These are phyloP conservation scores for Papio anubis DNA, from an alignment of 2,113 vertebrate species.

Conservation along the genomic window DNA sequence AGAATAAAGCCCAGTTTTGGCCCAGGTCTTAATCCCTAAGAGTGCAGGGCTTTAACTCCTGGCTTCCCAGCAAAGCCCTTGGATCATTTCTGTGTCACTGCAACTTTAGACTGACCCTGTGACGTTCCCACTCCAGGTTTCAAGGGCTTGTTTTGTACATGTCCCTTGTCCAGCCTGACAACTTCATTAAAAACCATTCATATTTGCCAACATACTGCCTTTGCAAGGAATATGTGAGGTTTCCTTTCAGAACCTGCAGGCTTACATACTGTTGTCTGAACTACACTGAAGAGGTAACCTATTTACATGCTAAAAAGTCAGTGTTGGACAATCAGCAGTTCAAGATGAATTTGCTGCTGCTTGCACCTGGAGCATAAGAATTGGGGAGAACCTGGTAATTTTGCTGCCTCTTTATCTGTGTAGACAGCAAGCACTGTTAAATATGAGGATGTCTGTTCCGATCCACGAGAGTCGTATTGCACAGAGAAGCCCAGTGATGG, in stretches of 20 bases:
- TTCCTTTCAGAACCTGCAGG: slow-evolving; percentile 41
- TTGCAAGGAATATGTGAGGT: slow-evolving; percentile 40
- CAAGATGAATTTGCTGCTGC: slow-evolving; percentile 23
- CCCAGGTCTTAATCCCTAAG: slow-evolving; percentile 3
- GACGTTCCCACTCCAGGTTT: rapidly evolving
- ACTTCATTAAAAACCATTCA: slow-evolving; percentile 39
- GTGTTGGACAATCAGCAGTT: slow-evolving; percentile 54
- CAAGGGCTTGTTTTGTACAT: not conserved
- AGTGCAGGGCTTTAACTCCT: not conserved
- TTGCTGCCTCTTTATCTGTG: slow-evolving; percentile 56
- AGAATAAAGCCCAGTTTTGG: not conserved
- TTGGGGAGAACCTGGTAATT: slow-evolving; percentile 14
- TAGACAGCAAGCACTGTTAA: not conserved
- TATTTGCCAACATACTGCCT: slow-evolving; percentile 23
- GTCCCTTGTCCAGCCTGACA: not conserved
- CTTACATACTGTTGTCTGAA: slow-evolving; percentile 9
- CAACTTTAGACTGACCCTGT: not conserved
- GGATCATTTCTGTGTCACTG: rapidly evolving
- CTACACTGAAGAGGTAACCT: slow-evolving; percentile 59
- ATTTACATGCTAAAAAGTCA: slow-evolving; percentile 83
- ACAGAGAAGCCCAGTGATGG: not conserved
- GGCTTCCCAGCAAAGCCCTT: not conserved
- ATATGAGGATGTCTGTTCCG: not conserved
- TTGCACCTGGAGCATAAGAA: slow-evolving; percentile 68
- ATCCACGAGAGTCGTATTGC: not conserved